Conservation (phyloP, 2,888 invertebrate species). For the Zaprionus lineosus region DNA sequence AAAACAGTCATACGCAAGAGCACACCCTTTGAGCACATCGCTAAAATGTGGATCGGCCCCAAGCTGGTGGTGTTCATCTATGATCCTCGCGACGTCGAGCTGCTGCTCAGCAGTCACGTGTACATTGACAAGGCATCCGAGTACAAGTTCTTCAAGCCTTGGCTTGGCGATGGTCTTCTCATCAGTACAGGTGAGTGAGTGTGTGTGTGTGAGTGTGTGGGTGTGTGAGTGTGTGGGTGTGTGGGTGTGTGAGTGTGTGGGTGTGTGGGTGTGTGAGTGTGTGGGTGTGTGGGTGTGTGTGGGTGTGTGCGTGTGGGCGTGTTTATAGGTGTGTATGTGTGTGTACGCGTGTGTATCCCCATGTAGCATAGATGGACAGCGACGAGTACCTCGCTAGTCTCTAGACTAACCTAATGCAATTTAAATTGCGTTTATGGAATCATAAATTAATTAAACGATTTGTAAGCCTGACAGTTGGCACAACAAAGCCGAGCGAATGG, state of each 20-base stretch:
- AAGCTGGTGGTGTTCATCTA: constrained; percentile 89
- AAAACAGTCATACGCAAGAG: constrained; percentile 84
- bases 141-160: constrained; percentile 91
- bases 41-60: constrained; percentile 90
- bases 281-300: too few relatives aligned
- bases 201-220: background rate
- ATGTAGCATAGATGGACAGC: too few relatives aligned
- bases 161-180: constrained; percentile 92
- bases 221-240: too few relatives aligned
- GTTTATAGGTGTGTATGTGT: too few relatives aligned
- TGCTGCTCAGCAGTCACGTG: constrained; percentile 90
- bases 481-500: constrained; percentile 57
- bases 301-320: too few relatives aligned
- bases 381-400: too few relatives aligned
- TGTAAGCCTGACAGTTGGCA: constrained; percentile 69
- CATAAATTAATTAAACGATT: constrained; percentile 74
- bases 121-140: constrained; percentile 91
- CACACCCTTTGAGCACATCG: constrained; percentile 84
- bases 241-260: too few relatives aligned
- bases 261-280: too few relatives aligned
- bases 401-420: constrained; percentile 48
- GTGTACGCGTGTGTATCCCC: too few relatives aligned
- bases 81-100: constrained; percentile 90
- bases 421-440: constrained; percentile 63
- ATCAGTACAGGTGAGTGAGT: constrained; percentile 87